Conservation (phyloP, 1,140 invertebrate species). For the Formica exsecta region DNA sequence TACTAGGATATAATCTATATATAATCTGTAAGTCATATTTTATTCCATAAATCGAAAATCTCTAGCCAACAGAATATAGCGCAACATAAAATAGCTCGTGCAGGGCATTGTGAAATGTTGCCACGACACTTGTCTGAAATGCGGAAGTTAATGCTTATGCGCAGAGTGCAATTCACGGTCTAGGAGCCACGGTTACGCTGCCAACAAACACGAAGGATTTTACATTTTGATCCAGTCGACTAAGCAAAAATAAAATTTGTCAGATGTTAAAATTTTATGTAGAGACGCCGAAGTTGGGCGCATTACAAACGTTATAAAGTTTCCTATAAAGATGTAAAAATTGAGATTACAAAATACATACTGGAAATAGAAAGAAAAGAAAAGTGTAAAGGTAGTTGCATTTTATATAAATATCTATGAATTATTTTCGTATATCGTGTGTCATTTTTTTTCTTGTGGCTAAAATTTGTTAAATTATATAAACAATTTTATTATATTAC, state of each 20-base stretch:
- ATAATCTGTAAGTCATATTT: neutral
- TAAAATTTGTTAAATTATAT: neutral
- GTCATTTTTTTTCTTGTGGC: neutral
- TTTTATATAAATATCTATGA: conserved; percentile 14
- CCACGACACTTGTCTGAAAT: conserved; percentile 37
- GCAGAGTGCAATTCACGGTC: conserved; percentile 22
- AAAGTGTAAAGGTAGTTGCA: neutral
- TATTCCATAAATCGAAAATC: conserved; percentile 32
- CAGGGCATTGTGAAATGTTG: conserved; percentile 37
- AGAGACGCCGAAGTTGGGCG: neutral
- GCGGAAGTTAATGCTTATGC: conserved; percentile 51
- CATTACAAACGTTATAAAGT: neutral
- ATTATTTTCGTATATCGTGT: neutral
- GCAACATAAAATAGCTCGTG: conserved; percentile 25
- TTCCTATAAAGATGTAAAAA: neutral
- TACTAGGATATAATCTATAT: neutral
- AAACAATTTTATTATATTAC: neutral
- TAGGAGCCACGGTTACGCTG: neutral
- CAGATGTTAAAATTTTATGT: conserved; percentile 16
- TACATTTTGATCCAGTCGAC: conserved; percentile 36
- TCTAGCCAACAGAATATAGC: neutral
- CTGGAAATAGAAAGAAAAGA: neutral
- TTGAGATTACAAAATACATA: neutral
- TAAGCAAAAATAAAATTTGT: conserved; percentile 40
- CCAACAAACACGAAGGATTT: conserved; percentile 31